phyloP scores from a whole-genome alignment of 2,113 vertebrate species.

The Syngnathoides biaculeatus region DNA sequence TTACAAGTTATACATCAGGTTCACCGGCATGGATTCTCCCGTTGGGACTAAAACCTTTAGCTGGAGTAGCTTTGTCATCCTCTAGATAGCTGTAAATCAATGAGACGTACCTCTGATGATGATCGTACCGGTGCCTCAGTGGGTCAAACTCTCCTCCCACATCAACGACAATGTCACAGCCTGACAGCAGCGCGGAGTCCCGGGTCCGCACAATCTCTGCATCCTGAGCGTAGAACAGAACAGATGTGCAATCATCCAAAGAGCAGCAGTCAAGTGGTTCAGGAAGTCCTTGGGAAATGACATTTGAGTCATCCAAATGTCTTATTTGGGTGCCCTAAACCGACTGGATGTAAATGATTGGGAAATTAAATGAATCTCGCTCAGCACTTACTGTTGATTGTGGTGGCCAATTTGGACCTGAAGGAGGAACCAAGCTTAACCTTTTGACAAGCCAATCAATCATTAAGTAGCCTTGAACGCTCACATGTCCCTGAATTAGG shows the following conservation, averaged over 20 bases:
- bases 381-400: not conserved
- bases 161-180: slow-evolving; percentile 88
- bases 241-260: not conserved
- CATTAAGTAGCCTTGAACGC: not conserved
- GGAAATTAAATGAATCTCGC: not conserved
- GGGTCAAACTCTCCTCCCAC: slow-evolving; percentile 91
- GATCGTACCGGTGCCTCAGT: slow-evolving; percentile 84
- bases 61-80: not conserved
- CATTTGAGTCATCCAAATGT: not conserved
- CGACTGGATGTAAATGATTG: not conserved
- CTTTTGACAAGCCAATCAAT: slow-evolving; percentile 4
- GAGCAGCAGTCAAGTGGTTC: not conserved
- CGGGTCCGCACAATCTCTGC: slow-evolving; percentile 86
- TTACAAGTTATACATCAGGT: slow-evolving; percentile 4
- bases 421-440: not conserved
- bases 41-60: not conserved
- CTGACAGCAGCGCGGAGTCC: slow-evolving; percentile 73
- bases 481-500: not conserved
- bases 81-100: not conserved
- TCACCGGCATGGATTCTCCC: not conserved
- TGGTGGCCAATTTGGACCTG: not conserved
- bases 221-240: slow-evolving; percentile 67
- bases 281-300: not conserved
- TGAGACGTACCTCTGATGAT: slow-evolving; percentile 86
- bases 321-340: not conserved